Evolutionary conservation across 1,140 invertebrate genomes (phyloP), one percentile per base, ranked within the genome.

Genomic region (Bombus breviceps): DNA sequence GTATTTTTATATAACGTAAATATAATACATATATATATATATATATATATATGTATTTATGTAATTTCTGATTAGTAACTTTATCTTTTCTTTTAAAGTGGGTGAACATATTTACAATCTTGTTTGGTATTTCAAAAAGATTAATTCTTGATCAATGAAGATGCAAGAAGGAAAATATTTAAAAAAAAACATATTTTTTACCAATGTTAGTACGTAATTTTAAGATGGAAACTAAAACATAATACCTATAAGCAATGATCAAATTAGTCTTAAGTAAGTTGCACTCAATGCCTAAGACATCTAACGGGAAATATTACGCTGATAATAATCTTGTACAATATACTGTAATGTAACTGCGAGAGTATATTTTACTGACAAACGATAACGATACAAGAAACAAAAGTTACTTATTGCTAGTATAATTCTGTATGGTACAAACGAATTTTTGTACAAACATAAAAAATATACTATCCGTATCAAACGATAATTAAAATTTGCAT

Each of bases 251-350:
- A 88, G 69, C 62, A 74, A 25, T 81, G n/a, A 78, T 86, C n/a
- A 83, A 62, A 66, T 41, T 86, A 85, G 47, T 57, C 73, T 68
- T 39, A 73, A 62, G 6, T 76, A 81, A 62, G 32, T 57, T 53
- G 64, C 74, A 80, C 68, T n/a, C 12, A 57, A 73, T 57, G 3
- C 62, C 76, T 69, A 59, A 37, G 81, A 83, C 25, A 53, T 39
- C 43, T n/a, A 39, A 83, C 18, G 81, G 83, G 83, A 71, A 85
- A 85, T 37, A 73, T 80, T 85, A 85, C 83, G 83, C 83, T 85
- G 41, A 72, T 47, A 34, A 62, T 59, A 71, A 39, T 47, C 53
- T 62, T 85, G 53, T 85, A 85, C n/a, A 85, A 28, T 80, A 78
- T 62, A 53, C 53, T 80, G 57, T 85, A 57, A 72, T 78, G 75